Conservation (phyloP, 2,113 vertebrate species). For the Datnioides undecimradiatus region DNA sequence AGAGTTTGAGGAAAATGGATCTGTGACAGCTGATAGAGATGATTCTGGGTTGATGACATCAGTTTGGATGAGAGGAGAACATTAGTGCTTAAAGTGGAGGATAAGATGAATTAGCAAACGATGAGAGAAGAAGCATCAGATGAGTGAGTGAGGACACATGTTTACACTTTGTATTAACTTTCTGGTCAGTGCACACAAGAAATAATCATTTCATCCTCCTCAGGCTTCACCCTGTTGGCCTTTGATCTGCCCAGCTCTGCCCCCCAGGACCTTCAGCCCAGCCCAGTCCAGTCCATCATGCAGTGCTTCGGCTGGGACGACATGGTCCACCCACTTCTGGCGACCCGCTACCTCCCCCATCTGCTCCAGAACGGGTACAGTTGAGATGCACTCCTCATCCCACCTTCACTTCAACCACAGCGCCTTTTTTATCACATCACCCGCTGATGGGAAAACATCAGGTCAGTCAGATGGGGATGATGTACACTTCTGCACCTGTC, state of each 20-base stretch:
- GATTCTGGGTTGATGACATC: not conserved
- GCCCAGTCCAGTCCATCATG: slow-evolving; percentile 90
- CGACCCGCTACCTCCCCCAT: slow-evolving; percentile 93
- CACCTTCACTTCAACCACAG: not conserved
- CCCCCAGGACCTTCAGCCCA: slow-evolving; percentile 92
- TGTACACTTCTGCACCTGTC: slow-evolving; percentile 13
- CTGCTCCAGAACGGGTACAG: slow-evolving; percentile 92
- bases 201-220: slow-evolving; percentile 10
- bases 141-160: not conserved
- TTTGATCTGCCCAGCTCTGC: slow-evolving; percentile 91
- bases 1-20: not conserved
- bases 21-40: not conserved
- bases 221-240: slow-evolving; percentile 94
- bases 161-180: not conserved
- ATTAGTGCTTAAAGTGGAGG: not conserved
- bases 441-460: slow-evolving; percentile 15
- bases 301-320: slow-evolving; percentile 97
- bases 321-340: slow-evolving; percentile 91
- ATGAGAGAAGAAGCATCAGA: not conserved
- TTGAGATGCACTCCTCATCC: not conserved
- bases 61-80: not conserved
- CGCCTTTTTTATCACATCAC: slow-evolving; percentile 5
- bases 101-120: not conserved
- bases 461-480: not conserved
- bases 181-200: not conserved